Evolutionary conservation across 2,888 invertebrate species (phyloP).

Genomic region (Eugnorisma glareosa): DNA sequence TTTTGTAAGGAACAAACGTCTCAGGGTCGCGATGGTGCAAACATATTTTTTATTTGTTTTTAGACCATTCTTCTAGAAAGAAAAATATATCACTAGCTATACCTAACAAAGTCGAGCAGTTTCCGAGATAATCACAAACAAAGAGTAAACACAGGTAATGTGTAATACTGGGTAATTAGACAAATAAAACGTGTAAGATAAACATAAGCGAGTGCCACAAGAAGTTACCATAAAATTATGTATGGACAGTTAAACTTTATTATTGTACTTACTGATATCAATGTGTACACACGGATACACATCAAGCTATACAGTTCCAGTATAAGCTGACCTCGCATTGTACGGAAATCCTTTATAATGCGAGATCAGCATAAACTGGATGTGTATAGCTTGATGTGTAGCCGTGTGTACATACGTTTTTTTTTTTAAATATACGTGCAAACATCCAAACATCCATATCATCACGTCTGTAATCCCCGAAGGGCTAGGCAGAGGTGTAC

Average conservation of each 20-base stretch:
- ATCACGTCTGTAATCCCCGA: too few species aligned
- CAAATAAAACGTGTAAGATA: constrained; percentile 6
- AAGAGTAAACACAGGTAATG: constrained; percentile 13
- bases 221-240: constrained; percentile 17
- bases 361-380: too few species aligned
- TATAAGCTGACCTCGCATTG: too few species aligned
- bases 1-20: neutral
- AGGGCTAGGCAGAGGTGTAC: too few species aligned
- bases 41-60: too few species aligned
- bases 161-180: constrained; percentile 11
- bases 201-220: constrained; percentile 1
- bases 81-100: neutral
- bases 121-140: constrained; percentile 12
- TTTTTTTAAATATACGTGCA: too few species aligned
- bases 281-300: too few species aligned
- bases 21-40: neutral
- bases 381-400: too few species aligned
- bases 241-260: constrained; percentile 18
- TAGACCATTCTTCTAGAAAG: neutral
- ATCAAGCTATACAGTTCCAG: too few species aligned
- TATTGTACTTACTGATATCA: constrained; percentile 10
- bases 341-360: too few species aligned
- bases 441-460: neutral
- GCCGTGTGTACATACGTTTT: neutral
- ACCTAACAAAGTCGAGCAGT: neutral